phyloP scores from a whole-genome alignment of 2,797 vertebrate species.

The Notolabrus celidotus region DNA sequence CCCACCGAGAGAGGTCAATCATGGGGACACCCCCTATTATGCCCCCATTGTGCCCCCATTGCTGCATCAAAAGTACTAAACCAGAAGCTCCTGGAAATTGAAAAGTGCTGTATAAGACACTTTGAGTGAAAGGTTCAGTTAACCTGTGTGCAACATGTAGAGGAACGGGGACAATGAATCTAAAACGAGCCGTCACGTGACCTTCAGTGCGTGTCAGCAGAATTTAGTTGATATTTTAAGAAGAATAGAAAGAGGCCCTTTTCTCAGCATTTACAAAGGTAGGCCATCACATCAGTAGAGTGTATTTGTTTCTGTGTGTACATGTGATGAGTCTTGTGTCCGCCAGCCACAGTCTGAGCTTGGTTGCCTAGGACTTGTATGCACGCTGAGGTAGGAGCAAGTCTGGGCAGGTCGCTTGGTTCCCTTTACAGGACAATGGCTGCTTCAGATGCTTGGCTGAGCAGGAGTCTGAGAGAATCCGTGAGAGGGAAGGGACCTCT shows the following conservation, averaged over 20 bases:
- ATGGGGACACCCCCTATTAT: slow-evolving; percentile 73
- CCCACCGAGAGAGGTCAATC: slow-evolving; percentile 60
- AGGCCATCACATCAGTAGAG: slow-evolving; percentile 1
- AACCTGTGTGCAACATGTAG: slow-evolving; percentile 52
- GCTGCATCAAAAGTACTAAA: slow-evolving; percentile 71
- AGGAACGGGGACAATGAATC: slow-evolving; percentile 47
- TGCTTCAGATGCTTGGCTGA: slow-evolving; percentile 61
- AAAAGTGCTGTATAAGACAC: slow-evolving; percentile 81
- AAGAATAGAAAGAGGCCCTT: not conserved
- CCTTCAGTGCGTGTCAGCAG: slow-evolving; percentile 33
- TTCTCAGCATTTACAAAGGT: not conserved
- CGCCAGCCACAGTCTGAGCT: slow-evolving; percentile 35
- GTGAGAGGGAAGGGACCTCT: slow-evolving; percentile 40
- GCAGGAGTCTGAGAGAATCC: slow-evolving; percentile 42
- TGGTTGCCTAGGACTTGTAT: slow-evolving; percentile 63
- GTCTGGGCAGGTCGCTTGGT: slow-evolving; percentile 62
- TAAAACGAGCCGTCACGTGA: slow-evolving; percentile 30
- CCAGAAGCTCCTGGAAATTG: slow-evolving; percentile 56
- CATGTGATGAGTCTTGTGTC: slow-evolving; percentile 17
- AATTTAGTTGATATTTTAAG: not conserved
- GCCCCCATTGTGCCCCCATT: slow-evolving; percentile 73
- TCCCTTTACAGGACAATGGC: slow-evolving; percentile 51
- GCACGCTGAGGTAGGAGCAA: slow-evolving; percentile 63
- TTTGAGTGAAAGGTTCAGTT: slow-evolving; percentile 72
- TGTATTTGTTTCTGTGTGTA: slow-evolving; percentile 21